Conservation (phyloP, 2,888 invertebrate species). For the Lagria hirta region DNA sequence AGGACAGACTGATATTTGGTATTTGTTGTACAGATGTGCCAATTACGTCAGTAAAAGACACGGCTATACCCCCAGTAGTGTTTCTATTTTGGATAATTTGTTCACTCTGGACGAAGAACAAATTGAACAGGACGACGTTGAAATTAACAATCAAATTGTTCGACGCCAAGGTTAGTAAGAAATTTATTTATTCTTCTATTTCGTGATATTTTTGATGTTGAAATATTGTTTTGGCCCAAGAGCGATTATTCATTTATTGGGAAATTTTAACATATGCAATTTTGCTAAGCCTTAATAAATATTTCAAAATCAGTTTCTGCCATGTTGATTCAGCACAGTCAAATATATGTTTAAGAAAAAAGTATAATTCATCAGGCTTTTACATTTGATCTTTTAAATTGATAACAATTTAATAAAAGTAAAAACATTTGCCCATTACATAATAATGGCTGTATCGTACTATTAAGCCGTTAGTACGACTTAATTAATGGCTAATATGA, state of each 20-base stretch:
- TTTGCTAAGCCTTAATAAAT: no score
- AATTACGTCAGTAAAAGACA: slow-evolving; percentile 56
- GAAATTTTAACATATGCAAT: no score
- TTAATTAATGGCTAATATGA: no score
- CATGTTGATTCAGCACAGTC: no score
- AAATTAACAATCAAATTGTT: slow-evolving; percentile 24
- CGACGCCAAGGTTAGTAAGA: slow-evolving; percentile 26
- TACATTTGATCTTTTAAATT: no score
- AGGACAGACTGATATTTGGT: slow-evolving; percentile 62
- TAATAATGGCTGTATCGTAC: no score
- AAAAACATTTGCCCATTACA: no score
- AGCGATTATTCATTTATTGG: not conserved
- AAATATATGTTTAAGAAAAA: no score
- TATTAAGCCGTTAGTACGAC: no score
- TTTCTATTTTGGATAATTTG: slow-evolving; percentile 68
- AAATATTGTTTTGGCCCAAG: not conserved
- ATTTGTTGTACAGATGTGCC: slow-evolving; percentile 65
- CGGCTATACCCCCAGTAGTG: slow-evolving; percentile 52
- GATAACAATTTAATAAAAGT: no score
- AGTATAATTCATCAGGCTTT: no score
- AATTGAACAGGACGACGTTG: slow-evolving; percentile 33
- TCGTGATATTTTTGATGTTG: not conserved
- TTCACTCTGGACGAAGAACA: slow-evolving; percentile 58
- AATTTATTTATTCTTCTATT: slow-evolving; percentile 3
- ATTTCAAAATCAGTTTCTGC: no score